Base-by-base conservation (phyloP, 2,888 invertebrate species). In the Leptura quadrifasciata region DNA sequence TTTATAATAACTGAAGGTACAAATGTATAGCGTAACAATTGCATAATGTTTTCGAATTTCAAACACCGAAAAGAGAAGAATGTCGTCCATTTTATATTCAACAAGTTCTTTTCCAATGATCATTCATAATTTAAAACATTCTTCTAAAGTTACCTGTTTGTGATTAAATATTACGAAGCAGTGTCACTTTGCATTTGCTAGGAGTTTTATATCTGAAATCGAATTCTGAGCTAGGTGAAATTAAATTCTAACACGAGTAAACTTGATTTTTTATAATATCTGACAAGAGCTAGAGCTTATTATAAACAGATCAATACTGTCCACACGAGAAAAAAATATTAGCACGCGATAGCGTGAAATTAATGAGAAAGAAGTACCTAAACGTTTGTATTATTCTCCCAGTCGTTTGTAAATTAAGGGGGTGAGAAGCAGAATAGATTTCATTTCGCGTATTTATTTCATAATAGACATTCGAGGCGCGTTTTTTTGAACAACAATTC, bases 281-380 rank as follows among this genome's bases (percentile, higher is more conserved):
- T 8, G 60, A 17, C 24, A 17, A 17, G 27, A 61, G 18, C 8
- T 27, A 61, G 60, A 17, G 27, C 24, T n/a, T 31, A 61, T 61
- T 61, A 67, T 54, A 73, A 73, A 73, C 67, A 73, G 73, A 67
- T 73, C 73, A 73, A 73, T 73, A 73, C 35, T 47, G 58, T 58
- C 58, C 73, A 31, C 73, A 65, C 67, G 67, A 54, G 58, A 73
- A 54, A 67, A 61, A 67, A 65, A 47, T 67, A 67, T 73, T 72
- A 72, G 58, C 73, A 73, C 67, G 73, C 73, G 58, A 73, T 58
- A 57, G 31, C 57, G 39, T 57, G 58, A 73, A 67, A 67, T 73
- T 39, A 73, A 15, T 21, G n/a, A 57, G 52, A 61, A 72, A 54
- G 5, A 18, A 69, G 55, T 2, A 69, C 27, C 17, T 35, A 54